Evolutionary conservation across 2,113 vertebrate genomes (phyloP).

Genomic region (Pomatorhinus ruficollis): DNA sequence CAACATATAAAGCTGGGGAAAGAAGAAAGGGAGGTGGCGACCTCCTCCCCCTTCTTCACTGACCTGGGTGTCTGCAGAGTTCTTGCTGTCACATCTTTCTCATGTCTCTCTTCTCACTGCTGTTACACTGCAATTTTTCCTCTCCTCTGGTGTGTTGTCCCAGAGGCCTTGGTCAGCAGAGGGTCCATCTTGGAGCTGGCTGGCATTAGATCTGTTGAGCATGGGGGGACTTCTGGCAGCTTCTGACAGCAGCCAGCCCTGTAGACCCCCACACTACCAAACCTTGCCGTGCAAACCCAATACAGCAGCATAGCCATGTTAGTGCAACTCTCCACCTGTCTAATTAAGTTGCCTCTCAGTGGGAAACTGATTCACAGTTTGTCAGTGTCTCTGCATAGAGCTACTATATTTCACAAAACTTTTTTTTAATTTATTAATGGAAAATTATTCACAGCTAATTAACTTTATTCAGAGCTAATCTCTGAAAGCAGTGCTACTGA

Average conservation of each 20-base stretch:
- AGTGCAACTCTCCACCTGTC: neutral
- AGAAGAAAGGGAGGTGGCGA: rapidly evolving
- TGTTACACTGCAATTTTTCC: neutral
- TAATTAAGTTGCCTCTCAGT: neutral
- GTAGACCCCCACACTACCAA: neutral
- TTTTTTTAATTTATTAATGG: neutral
- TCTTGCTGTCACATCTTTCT: neutral
- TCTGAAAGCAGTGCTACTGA: neutral
- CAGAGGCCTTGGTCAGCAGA: neutral
- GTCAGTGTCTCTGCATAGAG: neutral
- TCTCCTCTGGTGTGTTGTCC: neutral
- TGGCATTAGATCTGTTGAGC: neutral
- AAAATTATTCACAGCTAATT: neutral
- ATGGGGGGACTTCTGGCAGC: neutral
- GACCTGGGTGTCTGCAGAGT: neutral
- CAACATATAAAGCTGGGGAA: neutral
- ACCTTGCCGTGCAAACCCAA: neutral
- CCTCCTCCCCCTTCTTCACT: neutral
- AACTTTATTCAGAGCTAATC: neutral
- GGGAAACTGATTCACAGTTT: neutral
- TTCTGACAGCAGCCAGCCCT: neutral
- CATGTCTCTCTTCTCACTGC: neutral
- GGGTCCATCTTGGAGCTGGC: neutral
- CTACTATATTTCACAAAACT: neutral
- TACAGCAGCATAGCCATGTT: neutral